Evolutionary conservation across 2,888 invertebrate genomes (phyloP).

Genomic region (Morpho achilles): DNA sequence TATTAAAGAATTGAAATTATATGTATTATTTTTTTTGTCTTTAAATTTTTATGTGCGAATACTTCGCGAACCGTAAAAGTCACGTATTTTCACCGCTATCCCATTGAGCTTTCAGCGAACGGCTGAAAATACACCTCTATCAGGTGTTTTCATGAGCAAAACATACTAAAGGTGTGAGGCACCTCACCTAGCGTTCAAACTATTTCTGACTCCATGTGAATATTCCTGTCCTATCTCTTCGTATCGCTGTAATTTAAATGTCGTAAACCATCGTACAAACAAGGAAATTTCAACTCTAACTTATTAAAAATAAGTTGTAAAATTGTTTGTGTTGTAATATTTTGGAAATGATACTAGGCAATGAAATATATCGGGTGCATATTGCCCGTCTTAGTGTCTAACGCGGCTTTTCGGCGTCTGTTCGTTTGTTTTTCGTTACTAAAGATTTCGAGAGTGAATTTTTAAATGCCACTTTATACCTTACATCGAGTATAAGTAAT

Average conservation of each 20-base stretch:
- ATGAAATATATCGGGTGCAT: slow-evolving; percentile 19
- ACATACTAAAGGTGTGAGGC: slow-evolving; percentile 11
- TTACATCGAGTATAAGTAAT: too few relatives aligned
- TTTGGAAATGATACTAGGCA: slow-evolving; percentile 18
- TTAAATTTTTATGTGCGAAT: too few relatives aligned
- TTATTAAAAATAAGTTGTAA: slow-evolving; percentile 10
- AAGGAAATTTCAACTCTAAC: slow-evolving; percentile 26
- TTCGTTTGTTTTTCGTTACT: slow-evolving; percentile 8
- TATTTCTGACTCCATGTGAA: slow-evolving; percentile 60
- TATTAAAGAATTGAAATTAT: too few relatives aligned
- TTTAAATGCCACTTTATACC: too few relatives aligned
- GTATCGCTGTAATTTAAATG: too few relatives aligned
- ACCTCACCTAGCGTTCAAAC: slow-evolving; percentile 24
- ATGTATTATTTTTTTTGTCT: too few relatives aligned
- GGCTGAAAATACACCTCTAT: background rate
- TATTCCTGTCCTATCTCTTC: slow-evolving; percentile 56
- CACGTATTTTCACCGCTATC: too few relatives aligned
- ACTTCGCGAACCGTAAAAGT: too few relatives aligned
- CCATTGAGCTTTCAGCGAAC: too few relatives aligned
- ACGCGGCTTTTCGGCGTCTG: slow-evolving; percentile 17
- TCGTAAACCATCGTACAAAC: background rate
- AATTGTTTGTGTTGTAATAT: background rate
- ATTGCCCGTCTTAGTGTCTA: slow-evolving; percentile 17
- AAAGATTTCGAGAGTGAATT: background rate
- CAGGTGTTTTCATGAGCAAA: background rate